phyloP scores from a whole-genome alignment of 2,113 vertebrate species.

The Rhadina sibilatrix region DNA sequence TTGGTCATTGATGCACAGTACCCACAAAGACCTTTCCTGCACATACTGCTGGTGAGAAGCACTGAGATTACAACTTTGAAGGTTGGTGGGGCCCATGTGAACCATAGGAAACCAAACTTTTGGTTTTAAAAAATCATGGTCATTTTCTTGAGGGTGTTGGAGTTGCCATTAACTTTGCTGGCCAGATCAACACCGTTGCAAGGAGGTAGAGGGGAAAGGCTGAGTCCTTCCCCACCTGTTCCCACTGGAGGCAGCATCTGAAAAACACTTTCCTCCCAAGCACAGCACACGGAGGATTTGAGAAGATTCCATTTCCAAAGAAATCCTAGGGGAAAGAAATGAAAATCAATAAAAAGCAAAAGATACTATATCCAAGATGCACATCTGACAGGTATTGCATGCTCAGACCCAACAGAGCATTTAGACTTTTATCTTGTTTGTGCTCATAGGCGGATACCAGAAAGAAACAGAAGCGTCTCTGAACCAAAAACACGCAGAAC shows the following conservation, averaged over 20 bases:
- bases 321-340: neutral
- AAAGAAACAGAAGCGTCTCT: neutral
- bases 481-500: neutral
- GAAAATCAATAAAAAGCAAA: neutral
- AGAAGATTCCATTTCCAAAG: neutral
- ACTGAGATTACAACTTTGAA: neutral
- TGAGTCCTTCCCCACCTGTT: neutral
- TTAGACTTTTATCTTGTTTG: neutral
- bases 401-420: neutral
- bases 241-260: neutral
- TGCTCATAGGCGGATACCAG: neutral
- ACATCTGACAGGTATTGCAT: neutral
- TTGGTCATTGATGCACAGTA: neutral
- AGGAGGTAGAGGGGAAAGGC: neutral
- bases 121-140: neutral
- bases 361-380: neutral
- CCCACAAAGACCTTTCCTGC: neutral
- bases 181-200: neutral
- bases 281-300: rapidly evolving
- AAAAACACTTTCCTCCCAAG: neutral
- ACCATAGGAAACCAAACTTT: neutral
- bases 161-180: neutral
- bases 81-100: rapidly evolving
- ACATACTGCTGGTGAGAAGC: neutral
- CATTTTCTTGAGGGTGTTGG: neutral